These are phyloP conservation scores for Planococcus citri DNA, from an alignment of 1,140 invertebrate species.

Conservation along the genomic window DNA sequence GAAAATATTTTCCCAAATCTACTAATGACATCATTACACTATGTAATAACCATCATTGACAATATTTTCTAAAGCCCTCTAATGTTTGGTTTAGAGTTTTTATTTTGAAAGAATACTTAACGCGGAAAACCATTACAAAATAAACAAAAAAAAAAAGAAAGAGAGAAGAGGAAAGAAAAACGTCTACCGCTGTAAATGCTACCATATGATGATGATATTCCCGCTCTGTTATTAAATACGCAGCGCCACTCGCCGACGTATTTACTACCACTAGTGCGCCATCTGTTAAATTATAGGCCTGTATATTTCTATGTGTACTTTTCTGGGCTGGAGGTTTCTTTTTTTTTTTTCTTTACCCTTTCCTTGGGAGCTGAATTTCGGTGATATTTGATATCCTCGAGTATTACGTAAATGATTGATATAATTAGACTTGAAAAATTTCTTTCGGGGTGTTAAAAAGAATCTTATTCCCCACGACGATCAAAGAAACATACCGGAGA, in stretches of 20 bases:
- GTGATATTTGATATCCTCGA: neutral
- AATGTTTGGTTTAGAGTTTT: constrained; percentile 4
- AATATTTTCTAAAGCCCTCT: constrained; percentile 5
- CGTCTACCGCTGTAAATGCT: neutral
- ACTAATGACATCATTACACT: constrained; percentile 1
- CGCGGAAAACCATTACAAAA: constrained; percentile 2
- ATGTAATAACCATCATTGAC: neutral
- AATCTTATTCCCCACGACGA: neutral
- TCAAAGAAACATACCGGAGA: neutral
- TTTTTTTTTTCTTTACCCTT: neutral
- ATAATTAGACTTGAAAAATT: neutral
- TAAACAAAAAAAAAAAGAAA: neutral
- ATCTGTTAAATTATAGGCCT: constrained; percentile 8
- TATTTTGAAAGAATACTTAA: constrained; percentile 8
- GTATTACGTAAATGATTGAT: neutral
- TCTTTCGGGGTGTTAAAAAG: neutral
- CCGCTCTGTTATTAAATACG: constrained; percentile 2
- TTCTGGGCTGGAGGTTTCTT: neutral
- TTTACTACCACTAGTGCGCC: neutral
- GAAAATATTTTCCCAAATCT: neutral
- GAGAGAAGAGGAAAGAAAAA: neutral
- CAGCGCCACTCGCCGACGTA: neutral
- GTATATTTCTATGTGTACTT: neutral
- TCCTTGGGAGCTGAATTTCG: neutral
- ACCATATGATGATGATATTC: constrained; percentile 2